A percentile compares a stretch with the other conserved stretches of the same genome.
phyloP scores from a whole-genome alignment of 1,140 invertebrate genomes.

The Drosophila bipectinata region DNA sequence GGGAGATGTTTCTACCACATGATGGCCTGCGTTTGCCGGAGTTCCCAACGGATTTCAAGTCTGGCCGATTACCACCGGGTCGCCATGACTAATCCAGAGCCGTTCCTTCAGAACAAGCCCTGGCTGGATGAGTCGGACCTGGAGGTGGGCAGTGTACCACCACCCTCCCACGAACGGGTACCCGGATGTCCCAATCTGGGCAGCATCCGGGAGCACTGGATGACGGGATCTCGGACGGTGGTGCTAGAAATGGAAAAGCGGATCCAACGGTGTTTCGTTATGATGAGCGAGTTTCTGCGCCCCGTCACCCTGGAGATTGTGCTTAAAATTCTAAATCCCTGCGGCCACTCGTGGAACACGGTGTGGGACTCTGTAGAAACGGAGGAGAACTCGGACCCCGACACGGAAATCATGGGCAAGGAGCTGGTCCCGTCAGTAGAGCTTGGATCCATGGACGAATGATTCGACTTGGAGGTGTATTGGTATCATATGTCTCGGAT shows the following conservation, averaged over 20 bases:
- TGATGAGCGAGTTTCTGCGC: conserved; percentile 1
- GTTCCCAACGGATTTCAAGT: neutral
- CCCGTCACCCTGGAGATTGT: conserved; percentile 3
- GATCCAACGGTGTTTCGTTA: neutral
- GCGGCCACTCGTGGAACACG: conserved; percentile 32
- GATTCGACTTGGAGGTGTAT: too few species aligned
- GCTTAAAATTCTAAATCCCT: conserved; percentile 18
- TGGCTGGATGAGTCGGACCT: neutral
- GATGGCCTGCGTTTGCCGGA: conserved; percentile 20
- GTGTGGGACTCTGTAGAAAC: neutral
- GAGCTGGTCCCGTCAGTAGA: neutral
- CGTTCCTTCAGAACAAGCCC: neutral
- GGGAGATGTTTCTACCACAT: conserved; percentile 8
- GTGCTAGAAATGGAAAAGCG: conserved; percentile 8
- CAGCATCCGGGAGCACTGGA: neutral
- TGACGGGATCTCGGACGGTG: neutral
- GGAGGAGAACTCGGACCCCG: neutral
- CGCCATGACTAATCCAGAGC: neutral
- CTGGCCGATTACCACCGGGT: neutral
- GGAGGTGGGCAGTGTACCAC: neutral
- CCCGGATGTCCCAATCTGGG: neutral
- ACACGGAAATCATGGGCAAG: neutral
- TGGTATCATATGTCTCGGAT: too few species aligned
- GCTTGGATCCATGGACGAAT: neutral
- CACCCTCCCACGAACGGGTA: neutral